Evolutionary conservation across 1,140 invertebrate genomes (phyloP), one percentile per base, ranked within the genome.

Genomic region (Brachystomella parvula): DNA sequence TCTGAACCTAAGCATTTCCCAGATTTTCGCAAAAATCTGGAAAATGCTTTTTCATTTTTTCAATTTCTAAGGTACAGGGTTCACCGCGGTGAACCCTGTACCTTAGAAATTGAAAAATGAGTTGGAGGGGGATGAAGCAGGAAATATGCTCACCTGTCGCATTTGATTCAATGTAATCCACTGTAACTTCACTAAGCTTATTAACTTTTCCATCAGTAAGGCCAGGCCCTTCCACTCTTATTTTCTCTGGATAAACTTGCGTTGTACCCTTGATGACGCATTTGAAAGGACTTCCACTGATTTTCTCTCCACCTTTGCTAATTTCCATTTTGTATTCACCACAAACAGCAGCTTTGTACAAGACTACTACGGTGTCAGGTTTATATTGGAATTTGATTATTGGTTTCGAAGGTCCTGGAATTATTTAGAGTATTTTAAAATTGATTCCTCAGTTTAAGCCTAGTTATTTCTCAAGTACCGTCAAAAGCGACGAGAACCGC

Each of bases 211-310:
- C 30, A 44, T 62, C 39, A 24, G 31, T 6, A 3, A 62, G 24
- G 3, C 60, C 60, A 15, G 6, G 3, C 19, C 60, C 60, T 19
- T 12, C 17, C 3, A 62, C 60, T 62, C 26, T 3, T 6, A 62
- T 62, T 39, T 47, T 62, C 26, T 62, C 60, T 15, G 60, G 60
- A 3, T 62, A 12, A 3, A 62, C 26, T 29, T 6, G 9, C 2
- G 21, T 29, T n/a, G 60, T 3, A 15, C 26, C 30, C 9, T 32
- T 32, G 15, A 62, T 47, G n/a, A 31, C 3, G n/a, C 32, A 39
- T 24, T 62, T 62, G 28, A 62, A 63, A 19, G 62, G 62, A 63
- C 62, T 63, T 29, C 47, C 62, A n/a, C 12, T n/a, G 28, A 63
- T 63, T 28, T 47, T 24, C 6, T 49, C 30, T 6, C 62, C 62